phyloP scores from a whole-genome alignment of 2,888 invertebrate species.

The Eutolmus rufibarbis region DNA sequence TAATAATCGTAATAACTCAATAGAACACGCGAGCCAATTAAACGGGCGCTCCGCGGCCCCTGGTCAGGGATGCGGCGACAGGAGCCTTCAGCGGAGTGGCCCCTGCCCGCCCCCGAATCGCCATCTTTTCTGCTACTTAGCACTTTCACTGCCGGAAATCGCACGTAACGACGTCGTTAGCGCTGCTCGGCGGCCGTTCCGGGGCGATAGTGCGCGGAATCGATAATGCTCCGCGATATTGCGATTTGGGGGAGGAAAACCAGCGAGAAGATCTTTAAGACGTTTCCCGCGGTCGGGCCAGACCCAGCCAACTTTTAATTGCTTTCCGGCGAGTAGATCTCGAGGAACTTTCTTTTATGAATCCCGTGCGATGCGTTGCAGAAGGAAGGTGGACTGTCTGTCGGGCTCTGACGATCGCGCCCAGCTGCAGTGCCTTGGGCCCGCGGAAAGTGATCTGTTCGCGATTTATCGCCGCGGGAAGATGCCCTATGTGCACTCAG shows the following conservation, averaged over 20 bases:
- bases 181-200: background rate
- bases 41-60: background rate
- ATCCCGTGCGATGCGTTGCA: constrained; percentile 14
- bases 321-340: background rate
- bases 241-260: background rate
- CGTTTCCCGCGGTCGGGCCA: background rate
- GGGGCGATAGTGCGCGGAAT: background rate
- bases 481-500: background rate
- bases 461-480: constrained; percentile 25
- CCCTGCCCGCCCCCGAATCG: background rate
- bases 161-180: constrained; percentile 16
- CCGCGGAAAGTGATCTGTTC: constrained; percentile 1
- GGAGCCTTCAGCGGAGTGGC: background rate
- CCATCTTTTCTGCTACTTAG: constrained; percentile 40
- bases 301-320: constrained; percentile 5
- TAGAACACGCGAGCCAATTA: constrained; percentile 48
- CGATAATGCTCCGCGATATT: background rate
- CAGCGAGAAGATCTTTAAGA: background rate
- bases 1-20: constrained; percentile 48
- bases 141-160: constrained; percentile 46
- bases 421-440: background rate
- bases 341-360: constrained; percentile 23
- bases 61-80: background rate
- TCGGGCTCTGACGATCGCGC: background rate
- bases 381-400: background rate